Base-by-base conservation (phyloP, 1,140 invertebrate species). In the Drosophila oshimai region DNA sequence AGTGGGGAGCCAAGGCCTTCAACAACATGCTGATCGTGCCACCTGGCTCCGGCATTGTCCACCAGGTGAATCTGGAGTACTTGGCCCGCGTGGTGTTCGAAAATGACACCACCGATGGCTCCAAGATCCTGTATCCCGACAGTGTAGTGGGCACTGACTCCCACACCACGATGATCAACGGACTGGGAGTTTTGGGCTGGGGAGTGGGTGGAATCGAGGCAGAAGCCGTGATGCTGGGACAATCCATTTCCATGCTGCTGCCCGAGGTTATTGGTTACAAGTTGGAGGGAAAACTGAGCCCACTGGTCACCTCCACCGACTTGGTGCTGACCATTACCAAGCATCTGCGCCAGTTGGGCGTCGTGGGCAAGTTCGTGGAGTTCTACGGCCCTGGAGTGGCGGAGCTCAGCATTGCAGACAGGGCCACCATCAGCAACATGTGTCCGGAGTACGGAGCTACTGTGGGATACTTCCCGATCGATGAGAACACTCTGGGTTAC, bases 161-260 rank as follows among this genome's bases (percentile, higher is more conserved):
- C 4, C 99, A 99, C 84, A 99, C 99, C 5, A 99, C 98, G 1
- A 99, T 99, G 98, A 99, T 99, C 44, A 99, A 99, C 91, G 98
- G 98, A 1, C 91, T 96, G 10, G 95, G 95, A 12, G 94, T 96
- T 5, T 91, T 96, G 26, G 95, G 95, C 10, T 96, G 95, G 95
- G 95, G 95, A 57, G 89, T 90, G 13, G 89, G 89, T 3, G 89
- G 95, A 31, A 97, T 97, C 72, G 96, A 97, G 93, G 96, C 96
- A 0, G 96, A 98, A 86, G 96, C 96, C 44, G 96, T 97, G 46
- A 97, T 97, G 96, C 90, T 99, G 57, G 98, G 98, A 0, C 98
- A 99, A 92, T 95, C 98, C 0, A 98, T 99, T 75, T 97, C 96
- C 37, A 99, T 99, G 98, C 92, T 99, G 60, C 90, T 99, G 53